Base-by-base conservation (phyloP, 1,140 invertebrate species). In the Diorhabda sublineata region DNA sequence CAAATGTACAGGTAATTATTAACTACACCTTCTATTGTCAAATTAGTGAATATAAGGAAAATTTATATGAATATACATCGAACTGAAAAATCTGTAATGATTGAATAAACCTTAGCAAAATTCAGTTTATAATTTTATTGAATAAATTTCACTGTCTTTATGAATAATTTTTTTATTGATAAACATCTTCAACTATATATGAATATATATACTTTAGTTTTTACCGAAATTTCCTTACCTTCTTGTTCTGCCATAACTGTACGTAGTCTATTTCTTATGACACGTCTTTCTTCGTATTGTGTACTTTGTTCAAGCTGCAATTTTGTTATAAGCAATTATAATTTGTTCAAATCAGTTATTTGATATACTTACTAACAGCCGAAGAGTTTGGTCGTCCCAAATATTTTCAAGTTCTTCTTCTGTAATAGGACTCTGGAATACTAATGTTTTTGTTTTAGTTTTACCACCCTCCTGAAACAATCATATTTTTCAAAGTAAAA, bases 221-320 rank as follows among this genome's bases (percentile, higher is more conserved):
- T 26, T 26, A 26, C 1, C 26, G 26, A 26, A 26, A 44, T 4
- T 68, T 52, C 43, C 58, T 72, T 82, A 91, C 89, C 90, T 89
- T 90, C 89, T 81, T 90, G 87, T 84, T 91, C 90, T 74, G 89
- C 89, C 90, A 91, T 91, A 73, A 91, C 85, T 81, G 86, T 84
- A 71, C 88, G 87, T 74, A 95, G 86, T 82, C 92, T 87, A 75
- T 87, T 86, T 82, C 93, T 85, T 76, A 95, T 90, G 76, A 87
- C 87, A 76, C 91, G 89, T 77, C 92, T 86, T 79, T 92, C 91
- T 81, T 95, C 93, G 89, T 94, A 94, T 78, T 92, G 91, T 73
- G 88, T 89, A 79, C 91, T 90, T 81, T 89, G 87, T 82, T 93
- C 92, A 83, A 95, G 86, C 92, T 95, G 81, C 41, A 85, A 85